Conservation (phyloP, 2,113 vertebrate genomes). For the Melanotaenia duboulayi region DNA sequence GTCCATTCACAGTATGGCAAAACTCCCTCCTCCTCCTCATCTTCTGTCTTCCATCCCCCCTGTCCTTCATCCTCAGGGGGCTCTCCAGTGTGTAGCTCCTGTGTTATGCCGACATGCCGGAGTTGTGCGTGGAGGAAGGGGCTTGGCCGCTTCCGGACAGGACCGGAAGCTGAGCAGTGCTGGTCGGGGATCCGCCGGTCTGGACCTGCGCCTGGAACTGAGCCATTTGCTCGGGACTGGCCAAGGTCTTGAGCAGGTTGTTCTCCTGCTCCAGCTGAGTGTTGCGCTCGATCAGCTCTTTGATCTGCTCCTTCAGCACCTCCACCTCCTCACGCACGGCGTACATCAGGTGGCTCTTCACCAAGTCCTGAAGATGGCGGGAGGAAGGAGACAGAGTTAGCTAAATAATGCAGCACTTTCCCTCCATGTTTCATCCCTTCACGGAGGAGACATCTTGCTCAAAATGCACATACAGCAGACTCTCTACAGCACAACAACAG, state of each 20-base stretch:
- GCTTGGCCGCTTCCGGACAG: constrained; percentile 41
- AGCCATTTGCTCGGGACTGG: constrained; percentile 96
- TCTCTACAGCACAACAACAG: too few relatives aligned
- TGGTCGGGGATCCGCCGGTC: constrained; percentile 87
- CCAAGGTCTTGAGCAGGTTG: constrained; percentile 94
- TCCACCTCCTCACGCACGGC: constrained; percentile 94
- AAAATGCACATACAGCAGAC: neutral
- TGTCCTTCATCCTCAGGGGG: constrained; percentile 1
- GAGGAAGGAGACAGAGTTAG: constrained; percentile 57
- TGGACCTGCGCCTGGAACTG: constrained; percentile 97
- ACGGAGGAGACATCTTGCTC: neutral
- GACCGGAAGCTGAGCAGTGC: constrained; percentile 82
- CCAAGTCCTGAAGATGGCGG: constrained; percentile 78
- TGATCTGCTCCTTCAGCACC: constrained; percentile 92
- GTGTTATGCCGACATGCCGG: constrained; percentile 63
- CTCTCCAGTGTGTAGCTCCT: neutral
- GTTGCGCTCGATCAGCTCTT: constrained; percentile 97
- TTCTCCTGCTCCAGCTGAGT: constrained; percentile 98
- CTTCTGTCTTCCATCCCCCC: constrained; percentile 29
- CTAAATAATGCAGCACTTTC: neutral
- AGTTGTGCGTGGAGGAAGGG: constrained; percentile 62
- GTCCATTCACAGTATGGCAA: constrained; percentile 74
- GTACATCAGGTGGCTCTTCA: constrained; percentile 97
- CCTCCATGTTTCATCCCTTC: neutral
- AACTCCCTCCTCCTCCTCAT: constrained; percentile 26